A percentile compares a stretch with the other conserved stretches of the same genome.
phyloP scores from a whole-genome alignment of 2,113 vertebrate species.

The Butorides virescens region DNA sequence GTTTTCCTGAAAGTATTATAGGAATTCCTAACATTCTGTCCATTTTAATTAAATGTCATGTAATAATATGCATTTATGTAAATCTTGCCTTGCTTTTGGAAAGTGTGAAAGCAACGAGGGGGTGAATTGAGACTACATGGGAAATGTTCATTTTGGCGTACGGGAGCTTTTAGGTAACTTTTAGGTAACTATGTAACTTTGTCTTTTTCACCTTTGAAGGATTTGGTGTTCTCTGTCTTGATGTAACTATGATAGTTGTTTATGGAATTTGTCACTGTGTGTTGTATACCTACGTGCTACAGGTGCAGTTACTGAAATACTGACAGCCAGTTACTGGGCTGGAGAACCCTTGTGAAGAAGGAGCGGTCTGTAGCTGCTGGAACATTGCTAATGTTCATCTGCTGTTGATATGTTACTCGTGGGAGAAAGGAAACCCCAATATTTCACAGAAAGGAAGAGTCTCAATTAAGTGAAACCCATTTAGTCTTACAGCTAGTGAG shows the following conservation, averaged over 20 bases:
- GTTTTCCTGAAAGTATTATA: not conserved
- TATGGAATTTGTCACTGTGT: not conserved
- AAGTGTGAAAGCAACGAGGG: not conserved
- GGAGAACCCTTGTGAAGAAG: not conserved
- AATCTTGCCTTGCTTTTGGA: not conserved
- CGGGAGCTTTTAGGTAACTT: not conserved
- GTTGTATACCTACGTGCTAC: not conserved
- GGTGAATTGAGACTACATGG: not conserved
- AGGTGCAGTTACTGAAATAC: not conserved
- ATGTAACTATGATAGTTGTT: not conserved
- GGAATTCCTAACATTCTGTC: not conserved
- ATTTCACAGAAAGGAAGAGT: conserved; percentile 54
- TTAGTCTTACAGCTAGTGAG: conserved; percentile 63
- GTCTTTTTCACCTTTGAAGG: not conserved
- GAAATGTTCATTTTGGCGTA: not conserved
- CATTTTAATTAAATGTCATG: not conserved
- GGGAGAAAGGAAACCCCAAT: conserved; percentile 31
- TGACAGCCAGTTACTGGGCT: not conserved
- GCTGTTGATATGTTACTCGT: not conserved
- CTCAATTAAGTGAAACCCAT: conserved; percentile 53
- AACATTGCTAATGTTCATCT: not conserved
- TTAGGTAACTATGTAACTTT: not conserved
- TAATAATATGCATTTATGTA: not conserved
- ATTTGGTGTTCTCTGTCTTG: not conserved
- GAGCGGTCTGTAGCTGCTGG: not conserved